Percentiles rank a stretch among this genome's conserved stretches.
phyloP scores from a whole-genome alignment of 2,113 vertebrate species.

The Pan paniscus region DNA sequence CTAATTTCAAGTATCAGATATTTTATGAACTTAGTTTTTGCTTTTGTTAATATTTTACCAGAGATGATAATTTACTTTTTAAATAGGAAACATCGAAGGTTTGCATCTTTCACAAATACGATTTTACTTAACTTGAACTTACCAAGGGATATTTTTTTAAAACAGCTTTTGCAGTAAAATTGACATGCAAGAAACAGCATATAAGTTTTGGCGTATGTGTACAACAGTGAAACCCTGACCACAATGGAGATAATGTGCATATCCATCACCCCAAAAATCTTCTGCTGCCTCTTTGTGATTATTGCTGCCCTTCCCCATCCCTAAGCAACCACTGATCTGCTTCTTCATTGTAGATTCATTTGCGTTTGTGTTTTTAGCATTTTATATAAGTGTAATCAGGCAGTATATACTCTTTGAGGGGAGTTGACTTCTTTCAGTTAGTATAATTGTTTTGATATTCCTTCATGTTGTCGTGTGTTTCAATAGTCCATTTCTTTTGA shows the following conservation, averaged over 20 bases:
- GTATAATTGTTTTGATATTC: not conserved
- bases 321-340: not conserved
- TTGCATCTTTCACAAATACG: not conserved
- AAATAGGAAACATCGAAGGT: not conserved
- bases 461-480: not conserved
- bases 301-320: not conserved
- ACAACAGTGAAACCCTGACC: not conserved
- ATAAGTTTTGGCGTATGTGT: not conserved
- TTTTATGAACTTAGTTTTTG: not conserved
- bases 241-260: not conserved
- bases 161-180: not conserved
- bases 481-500: not conserved
- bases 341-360: not conserved
- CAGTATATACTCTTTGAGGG: not conserved
- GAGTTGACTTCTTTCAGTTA: not conserved
- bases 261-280: not conserved
- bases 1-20: not conserved
- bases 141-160: not conserved
- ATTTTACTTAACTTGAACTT: not conserved
- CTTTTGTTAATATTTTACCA: not conserved
- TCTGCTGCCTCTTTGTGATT: not conserved
- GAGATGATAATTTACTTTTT: not conserved
- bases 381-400: not conserved
- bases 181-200: not conserved
- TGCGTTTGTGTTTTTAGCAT: not conserved